phyloP scores from a whole-genome alignment of 2,888 invertebrate genomes.

The Lasioglossum marginatum region DNA sequence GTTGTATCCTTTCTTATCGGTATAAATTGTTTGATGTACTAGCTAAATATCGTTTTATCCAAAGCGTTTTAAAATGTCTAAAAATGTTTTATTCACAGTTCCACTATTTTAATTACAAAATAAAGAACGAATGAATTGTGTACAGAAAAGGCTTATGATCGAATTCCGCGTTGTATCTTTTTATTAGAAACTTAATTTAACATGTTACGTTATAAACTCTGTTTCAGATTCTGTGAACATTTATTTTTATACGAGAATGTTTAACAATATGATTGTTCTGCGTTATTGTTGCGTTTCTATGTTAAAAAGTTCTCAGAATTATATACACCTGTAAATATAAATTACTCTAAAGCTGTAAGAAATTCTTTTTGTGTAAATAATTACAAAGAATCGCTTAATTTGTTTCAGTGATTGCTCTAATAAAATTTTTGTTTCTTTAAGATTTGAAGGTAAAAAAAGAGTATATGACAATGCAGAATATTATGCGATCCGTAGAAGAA shows the following conservation, averaged over 20 bases:
- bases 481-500: constrained; percentile 87
- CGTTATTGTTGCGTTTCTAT: neutral
- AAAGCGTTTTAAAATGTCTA: too few relatives aligned
- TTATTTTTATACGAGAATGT: constrained; percentile 5
- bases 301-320: neutral
- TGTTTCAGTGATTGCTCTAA: neutral
- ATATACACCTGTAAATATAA: neutral
- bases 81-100: neutral
- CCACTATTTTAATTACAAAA: constrained; percentile 19
- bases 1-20: neutral
- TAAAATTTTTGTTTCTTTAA: constrained; percentile 26
- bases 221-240: constrained; percentile 19
- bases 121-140: neutral
- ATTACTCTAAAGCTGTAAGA: neutral
- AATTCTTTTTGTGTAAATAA: neutral
- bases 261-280: neutral
- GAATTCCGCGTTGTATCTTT: neutral
- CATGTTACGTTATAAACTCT: neutral
- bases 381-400: neutral
- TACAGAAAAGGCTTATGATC: neutral
- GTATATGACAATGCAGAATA: constrained; percentile 84
- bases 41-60: neutral
- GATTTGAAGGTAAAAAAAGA: constrained; percentile 17
- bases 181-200: neutral
- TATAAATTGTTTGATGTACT: neutral